Conservation (phyloP, 1,140 invertebrate genomes). For the Grapholita molesta region DNA sequence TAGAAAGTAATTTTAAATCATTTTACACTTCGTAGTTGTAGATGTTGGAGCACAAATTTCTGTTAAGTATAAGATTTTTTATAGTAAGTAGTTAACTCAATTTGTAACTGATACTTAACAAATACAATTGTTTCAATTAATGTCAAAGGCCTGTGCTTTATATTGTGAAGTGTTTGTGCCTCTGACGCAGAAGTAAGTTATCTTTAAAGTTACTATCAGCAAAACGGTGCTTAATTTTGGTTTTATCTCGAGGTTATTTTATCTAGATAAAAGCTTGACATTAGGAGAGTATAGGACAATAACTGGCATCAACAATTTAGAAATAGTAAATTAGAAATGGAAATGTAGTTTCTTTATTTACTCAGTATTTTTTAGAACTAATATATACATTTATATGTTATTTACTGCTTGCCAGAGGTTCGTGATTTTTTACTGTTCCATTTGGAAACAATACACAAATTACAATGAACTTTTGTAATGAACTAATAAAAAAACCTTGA, state of each 20-base stretch:
- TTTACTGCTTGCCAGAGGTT: neutral
- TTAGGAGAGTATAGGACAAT: neutral
- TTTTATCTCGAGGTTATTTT: neutral
- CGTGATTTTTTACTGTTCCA: neutral
- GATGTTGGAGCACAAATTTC: constrained; percentile 67
- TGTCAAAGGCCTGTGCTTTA: neutral
- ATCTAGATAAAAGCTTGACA: neutral
- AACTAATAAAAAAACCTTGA: neutral
- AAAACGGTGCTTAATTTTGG: constrained; percentile 9
- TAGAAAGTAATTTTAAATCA: constrained; percentile 53
- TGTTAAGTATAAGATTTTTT: constrained; percentile 62
- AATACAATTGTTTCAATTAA: constrained; percentile 13
- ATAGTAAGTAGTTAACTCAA: constrained; percentile 54
- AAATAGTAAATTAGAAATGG: neutral
- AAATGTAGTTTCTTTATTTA: neutral
- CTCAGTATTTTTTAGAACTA: neutral
- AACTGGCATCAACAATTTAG: neutral
- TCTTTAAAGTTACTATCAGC: neutral
- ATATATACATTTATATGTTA: neutral
- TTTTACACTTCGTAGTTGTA: constrained; percentile 68
- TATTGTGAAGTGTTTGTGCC: neutral
- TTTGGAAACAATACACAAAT: neutral
- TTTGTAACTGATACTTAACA: constrained; percentile 37
- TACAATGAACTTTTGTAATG: neutral
- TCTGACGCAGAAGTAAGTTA: neutral